Conservation (phyloP, 2,888 invertebrate genomes). For the Apamea monoglypha region DNA sequence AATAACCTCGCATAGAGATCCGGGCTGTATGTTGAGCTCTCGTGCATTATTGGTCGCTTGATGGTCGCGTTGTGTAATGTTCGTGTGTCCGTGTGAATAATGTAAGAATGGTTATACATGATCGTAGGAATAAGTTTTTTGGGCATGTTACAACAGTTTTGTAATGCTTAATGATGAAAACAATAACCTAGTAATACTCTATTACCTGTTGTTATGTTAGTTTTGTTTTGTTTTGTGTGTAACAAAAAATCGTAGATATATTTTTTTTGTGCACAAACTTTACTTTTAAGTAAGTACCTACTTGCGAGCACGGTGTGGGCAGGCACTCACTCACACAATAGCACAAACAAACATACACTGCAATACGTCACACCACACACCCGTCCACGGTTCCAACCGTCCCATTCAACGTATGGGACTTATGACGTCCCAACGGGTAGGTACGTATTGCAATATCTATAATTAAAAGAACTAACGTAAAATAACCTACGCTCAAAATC, state of each 20-base stretch:
- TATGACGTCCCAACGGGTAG: slow-evolving; percentile 24
- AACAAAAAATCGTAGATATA: neutral
- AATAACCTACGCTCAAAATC: too few species aligned
- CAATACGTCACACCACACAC: neutral
- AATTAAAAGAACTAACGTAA: too few species aligned
- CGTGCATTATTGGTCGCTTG: slow-evolving; percentile 62
- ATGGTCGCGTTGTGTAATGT: slow-evolving; percentile 14
- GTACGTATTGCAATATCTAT: too few species aligned
- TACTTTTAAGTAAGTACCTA: neutral
- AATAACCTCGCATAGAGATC: neutral
- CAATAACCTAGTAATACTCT: neutral
- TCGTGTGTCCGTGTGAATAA: neutral
- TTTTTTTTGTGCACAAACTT: neutral
- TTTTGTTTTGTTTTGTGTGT: neutral
- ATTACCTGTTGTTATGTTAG: neutral
- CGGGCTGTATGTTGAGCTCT: slow-evolving; percentile 61
- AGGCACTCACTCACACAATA: neutral
- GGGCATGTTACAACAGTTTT: neutral
- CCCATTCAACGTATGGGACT: neutral
- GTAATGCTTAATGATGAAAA: neutral
- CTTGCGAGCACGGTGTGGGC: too few species aligned
- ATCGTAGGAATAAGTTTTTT: too few species aligned
- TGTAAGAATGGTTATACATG: neutral
- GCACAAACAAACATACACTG: neutral
- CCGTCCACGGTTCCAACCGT: neutral